phyloP scores from a whole-genome alignment of 2,797 vertebrate genomes.

The Macropodus opercularis region DNA sequence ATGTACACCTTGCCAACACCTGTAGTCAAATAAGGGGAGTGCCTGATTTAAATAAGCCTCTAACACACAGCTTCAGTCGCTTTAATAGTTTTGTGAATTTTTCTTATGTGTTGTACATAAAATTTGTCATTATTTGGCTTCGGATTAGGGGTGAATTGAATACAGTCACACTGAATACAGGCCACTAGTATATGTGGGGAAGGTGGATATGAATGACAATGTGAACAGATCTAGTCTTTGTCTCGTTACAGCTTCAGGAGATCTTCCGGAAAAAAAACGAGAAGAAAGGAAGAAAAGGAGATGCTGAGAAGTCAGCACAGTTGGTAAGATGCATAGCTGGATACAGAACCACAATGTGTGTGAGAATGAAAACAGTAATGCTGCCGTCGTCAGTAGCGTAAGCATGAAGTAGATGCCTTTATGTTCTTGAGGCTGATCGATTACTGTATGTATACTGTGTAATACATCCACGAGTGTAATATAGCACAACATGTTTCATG shows the following conservation, averaged over 20 bases:
- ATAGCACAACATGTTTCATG: constrained; percentile 1
- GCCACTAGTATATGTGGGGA: too few species aligned
- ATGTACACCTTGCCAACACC: constrained; percentile 2
- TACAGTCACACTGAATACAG: too few species aligned
- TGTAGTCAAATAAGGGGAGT: constrained; percentile 11
- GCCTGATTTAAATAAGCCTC: constrained; percentile 4
- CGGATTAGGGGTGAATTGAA: too few species aligned
- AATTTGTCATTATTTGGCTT: too few species aligned
- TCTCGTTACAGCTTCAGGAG: constrained; percentile 89
- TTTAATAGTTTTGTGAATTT: too few species aligned
- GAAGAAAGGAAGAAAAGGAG: constrained; percentile 91
- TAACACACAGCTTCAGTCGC: background rate
- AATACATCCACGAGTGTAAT: constrained; percentile 31
- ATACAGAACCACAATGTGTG: background rate
- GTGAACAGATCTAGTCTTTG: constrained; percentile 31
- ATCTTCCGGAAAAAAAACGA: constrained; percentile 99
- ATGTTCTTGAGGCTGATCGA: too few species aligned
- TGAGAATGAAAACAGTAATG: constrained; percentile 7
- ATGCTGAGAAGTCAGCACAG: constrained; percentile 93
- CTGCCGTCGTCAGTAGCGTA: constrained; percentile 12
- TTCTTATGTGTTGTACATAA: too few species aligned
- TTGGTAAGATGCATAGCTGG: constrained; percentile 85
- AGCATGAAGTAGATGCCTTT: constrained; percentile 12
- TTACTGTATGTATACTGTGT: too few species aligned
- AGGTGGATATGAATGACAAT: constrained; percentile 13